Evolutionary conservation across 2,888 invertebrate genomes (phyloP).

Genomic region (Euspilapteryx auroguttella): DNA sequence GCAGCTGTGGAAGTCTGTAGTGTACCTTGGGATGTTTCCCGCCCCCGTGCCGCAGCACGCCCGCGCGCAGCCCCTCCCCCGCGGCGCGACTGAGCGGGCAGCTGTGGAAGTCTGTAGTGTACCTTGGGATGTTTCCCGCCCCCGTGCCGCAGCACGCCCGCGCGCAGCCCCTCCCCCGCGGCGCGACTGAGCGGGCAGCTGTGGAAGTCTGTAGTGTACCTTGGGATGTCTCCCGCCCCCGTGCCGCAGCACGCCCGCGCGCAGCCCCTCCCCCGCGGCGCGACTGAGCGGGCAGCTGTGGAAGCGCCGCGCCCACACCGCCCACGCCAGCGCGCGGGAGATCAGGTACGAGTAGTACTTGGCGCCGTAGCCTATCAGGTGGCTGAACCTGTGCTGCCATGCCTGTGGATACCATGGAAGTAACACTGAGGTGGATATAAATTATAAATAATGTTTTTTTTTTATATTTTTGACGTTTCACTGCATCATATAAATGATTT

Average conservation of each 20-base stretch:
- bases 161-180: too few relatives aligned
- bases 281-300: conserved; percentile 75
- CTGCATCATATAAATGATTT: neutral
- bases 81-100: too few relatives aligned
- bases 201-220: conserved; percentile 74
- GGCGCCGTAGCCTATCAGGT: conserved; percentile 96
- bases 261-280: conserved; percentile 75
- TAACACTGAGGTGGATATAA: neutral
- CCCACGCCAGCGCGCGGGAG: conserved; percentile 89
- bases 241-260: conserved; percentile 76
- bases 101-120: conserved; percentile 79
- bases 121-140: too few relatives aligned
- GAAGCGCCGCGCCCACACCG: conserved; percentile 91
- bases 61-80: too few relatives aligned
- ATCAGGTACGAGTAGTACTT: conserved; percentile 98
- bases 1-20: conserved; percentile 77
- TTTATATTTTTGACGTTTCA: neutral
- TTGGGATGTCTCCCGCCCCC: conserved; percentile 88
- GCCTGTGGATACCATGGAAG: conserved; percentile 53
- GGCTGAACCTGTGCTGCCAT: conserved; percentile 95
- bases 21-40: too few relatives aligned
- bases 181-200: too few relatives aligned
- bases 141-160: too few relatives aligned
- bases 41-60: too few relatives aligned
- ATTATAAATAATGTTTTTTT: neutral